A percentile compares a stretch with the other conserved stretches of the same genome.
phyloP scores from a whole-genome alignment of 2,113 vertebrate genomes.

The Nothobranchius kuhntae region DNA sequence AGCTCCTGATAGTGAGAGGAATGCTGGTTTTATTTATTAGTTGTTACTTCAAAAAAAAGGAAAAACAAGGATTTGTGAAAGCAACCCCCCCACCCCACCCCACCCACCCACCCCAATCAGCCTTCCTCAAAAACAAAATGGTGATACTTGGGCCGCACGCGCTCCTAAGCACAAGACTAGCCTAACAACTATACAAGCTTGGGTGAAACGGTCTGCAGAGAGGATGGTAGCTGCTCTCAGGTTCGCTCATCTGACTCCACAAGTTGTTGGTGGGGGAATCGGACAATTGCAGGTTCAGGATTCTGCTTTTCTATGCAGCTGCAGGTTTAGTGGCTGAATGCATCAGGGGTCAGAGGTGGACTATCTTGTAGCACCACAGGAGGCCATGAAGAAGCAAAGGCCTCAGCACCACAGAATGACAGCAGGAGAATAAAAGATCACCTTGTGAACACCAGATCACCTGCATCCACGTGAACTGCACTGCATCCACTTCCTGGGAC shows the following conservation, averaged over 20 bases:
- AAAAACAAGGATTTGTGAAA: slow-evolving; percentile 45
- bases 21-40: slow-evolving; percentile 72
- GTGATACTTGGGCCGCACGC: slow-evolving; percentile 31
- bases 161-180: slow-evolving; percentile 52
- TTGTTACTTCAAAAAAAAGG: slow-evolving; percentile 52
- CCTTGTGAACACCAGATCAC: slow-evolving; percentile 35
- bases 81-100: background rate
- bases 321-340: slow-evolving; percentile 48
- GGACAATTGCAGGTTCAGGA: slow-evolving; percentile 11
- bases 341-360: slow-evolving; percentile 59
- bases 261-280: background rate
- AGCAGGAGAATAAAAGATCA: slow-evolving; percentile 39
- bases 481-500: slow-evolving; percentile 30
- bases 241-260: slow-evolving; percentile 32
- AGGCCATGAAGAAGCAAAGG: slow-evolving; percentile 57
- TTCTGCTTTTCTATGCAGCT: slow-evolving; percentile 45
- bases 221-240: slow-evolving; percentile 63
- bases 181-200: slow-evolving; percentile 49
- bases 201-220: slow-evolving; percentile 56
- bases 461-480: slow-evolving; percentile 24
- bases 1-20: slow-evolving; percentile 70
- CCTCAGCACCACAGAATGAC: slow-evolving; percentile 73
- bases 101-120: slow-evolving; percentile 42
- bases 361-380: slow-evolving; percentile 70
- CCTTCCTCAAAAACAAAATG: slow-evolving; percentile 39